A percentile compares a stretch with the other conserved stretches of the same genome.
Conservation (phyloP, 2,888 invertebrate species). For the Lepidocyrtoides sp. region DNA sequence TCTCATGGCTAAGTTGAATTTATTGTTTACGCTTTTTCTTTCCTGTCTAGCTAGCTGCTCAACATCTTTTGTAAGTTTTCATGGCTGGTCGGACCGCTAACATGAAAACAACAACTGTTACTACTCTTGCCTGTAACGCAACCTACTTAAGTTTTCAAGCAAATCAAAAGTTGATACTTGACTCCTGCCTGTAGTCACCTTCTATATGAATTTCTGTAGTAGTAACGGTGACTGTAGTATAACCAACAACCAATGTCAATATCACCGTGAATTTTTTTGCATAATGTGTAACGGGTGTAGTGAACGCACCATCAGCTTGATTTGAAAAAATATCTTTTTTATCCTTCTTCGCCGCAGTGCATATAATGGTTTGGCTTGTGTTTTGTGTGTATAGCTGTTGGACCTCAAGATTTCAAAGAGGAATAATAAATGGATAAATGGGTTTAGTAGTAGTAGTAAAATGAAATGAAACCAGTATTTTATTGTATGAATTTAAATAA, state of each 20-base stretch:
- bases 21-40: too few species aligned
- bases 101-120: neutral
- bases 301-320: neutral
- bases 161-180: neutral
- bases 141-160: slow-evolving; percentile 41
- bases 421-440: neutral
- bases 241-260: neutral
- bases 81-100: neutral
- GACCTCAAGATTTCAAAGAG: neutral
- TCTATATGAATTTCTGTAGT: neutral
- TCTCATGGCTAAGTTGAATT: too few species aligned
- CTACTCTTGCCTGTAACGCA: neutral
- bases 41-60: too few species aligned
- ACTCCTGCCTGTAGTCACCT: neutral
- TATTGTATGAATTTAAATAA: slow-evolving; percentile 1
- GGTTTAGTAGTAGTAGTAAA: neutral
- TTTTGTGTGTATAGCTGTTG: neutral
- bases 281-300: neutral
- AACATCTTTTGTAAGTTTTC: too few species aligned
- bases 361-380: neutral
- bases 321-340: too few species aligned
- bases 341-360: slow-evolving; percentile 4
- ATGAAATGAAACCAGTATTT: slow-evolving; percentile 12
- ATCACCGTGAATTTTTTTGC: neutral
- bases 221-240: slow-evolving; percentile 51